Evolutionary conservation across 2,888 invertebrate genomes (phyloP).

Genomic region (Therioaphis trifolii): DNA sequence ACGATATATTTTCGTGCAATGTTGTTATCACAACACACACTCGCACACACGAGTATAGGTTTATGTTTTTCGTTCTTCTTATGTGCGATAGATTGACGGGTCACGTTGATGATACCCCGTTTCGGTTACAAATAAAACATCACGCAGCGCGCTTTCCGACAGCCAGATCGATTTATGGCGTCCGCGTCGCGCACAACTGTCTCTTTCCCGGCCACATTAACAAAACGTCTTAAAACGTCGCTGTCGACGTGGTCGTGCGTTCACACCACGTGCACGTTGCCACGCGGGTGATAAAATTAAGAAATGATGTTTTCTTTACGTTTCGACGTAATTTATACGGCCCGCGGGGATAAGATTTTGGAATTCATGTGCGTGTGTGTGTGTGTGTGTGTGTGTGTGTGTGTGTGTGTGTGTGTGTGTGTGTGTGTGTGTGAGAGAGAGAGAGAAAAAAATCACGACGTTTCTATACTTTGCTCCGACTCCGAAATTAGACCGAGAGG

Average conservation of each 20-base stretch:
- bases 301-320: constrained; percentile 4
- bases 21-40: too few relatives aligned
- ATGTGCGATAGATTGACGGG: too few relatives aligned
- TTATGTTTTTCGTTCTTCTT: too few relatives aligned
- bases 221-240: constrained; percentile 36
- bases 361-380: neutral
- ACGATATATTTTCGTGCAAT: too few relatives aligned
- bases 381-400: neutral
- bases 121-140: neutral
- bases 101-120: neutral
- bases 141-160: neutral
- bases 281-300: constrained; percentile 27
- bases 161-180: constrained; percentile 32
- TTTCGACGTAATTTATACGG: constrained; percentile 48
- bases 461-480: neutral
- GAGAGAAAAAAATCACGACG: too few relatives aligned
- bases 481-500: too few relatives aligned
- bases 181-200: neutral
- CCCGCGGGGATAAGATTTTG: neutral
- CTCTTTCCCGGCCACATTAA: neutral
- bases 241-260: neutral
- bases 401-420: too few relatives aligned
- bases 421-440: neutral
- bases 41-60: too few relatives aligned
- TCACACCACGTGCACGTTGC: constrained; percentile 1